Conservation (phyloP, 2,113 vertebrate species). For the Marmota flaviventris region DNA sequence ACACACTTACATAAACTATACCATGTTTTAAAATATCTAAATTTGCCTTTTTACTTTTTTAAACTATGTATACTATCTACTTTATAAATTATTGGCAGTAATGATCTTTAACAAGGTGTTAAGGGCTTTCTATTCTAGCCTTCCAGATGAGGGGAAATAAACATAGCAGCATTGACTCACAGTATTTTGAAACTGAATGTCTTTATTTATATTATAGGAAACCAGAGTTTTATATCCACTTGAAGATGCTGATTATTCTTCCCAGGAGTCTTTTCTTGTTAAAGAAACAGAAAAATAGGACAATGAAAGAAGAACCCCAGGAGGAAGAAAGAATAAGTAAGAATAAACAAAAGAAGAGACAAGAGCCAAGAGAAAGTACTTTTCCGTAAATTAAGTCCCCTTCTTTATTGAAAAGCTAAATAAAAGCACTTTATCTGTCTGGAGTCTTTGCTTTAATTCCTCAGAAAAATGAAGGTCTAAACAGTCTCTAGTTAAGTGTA, state of each 20-base stretch:
- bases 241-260: constrained; percentile 8
- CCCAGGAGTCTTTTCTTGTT: constrained; percentile 2
- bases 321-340: background rate
- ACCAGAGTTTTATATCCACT: background rate
- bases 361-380: background rate
- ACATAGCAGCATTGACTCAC: background rate
- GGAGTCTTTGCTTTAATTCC: constrained; percentile 12
- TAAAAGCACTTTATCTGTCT: background rate
- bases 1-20: background rate
- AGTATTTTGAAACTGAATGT: constrained; percentile 38
- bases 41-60: background rate
- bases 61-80: background rate
- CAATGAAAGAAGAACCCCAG: background rate
- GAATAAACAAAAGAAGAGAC: constrained; percentile 20
- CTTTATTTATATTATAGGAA: background rate
- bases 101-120: background rate
- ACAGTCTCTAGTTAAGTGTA: background rate
- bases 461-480: background rate
- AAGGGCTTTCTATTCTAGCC: background rate
- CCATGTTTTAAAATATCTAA: constrained; percentile 1
- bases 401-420: constrained; percentile 48
- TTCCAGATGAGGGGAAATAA: background rate
- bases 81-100: background rate
- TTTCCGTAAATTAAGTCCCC: constrained; percentile 9
- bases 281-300: constrained; percentile 37